These are phyloP conservation scores for Papilio protenor DNA, from an alignment of 2,888 invertebrate species.

Conservation along the genomic window DNA sequence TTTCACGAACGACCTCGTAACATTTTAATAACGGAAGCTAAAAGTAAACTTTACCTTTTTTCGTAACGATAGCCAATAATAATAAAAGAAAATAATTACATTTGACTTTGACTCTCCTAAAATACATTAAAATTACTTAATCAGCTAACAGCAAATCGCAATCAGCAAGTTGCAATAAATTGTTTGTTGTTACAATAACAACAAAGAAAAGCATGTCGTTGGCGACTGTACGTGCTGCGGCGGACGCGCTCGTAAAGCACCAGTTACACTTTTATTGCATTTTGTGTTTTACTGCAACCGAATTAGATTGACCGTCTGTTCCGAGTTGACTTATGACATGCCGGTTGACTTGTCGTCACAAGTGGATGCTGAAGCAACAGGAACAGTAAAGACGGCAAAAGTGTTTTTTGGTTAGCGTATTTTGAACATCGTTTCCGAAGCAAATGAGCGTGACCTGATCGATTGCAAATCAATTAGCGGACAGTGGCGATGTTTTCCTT, in stretches of 20 bases:
- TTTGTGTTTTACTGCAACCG: constrained; percentile 66
- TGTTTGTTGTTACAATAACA: too few relatives aligned
- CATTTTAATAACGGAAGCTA: not conserved
- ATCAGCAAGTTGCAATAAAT: too few relatives aligned
- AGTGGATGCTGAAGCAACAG: not conserved
- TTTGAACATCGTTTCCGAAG: too few relatives aligned
- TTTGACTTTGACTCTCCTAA: too few relatives aligned
- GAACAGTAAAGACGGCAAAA: not conserved
- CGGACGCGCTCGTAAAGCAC: constrained; percentile 58
- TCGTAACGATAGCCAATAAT: too few relatives aligned
- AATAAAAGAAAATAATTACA: constrained; percentile 4
- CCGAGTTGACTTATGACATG: constrained; percentile 22
- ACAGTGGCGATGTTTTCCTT: constrained; percentile 4
- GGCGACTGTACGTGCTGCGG: constrained; percentile 20
- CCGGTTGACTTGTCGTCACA: constrained; percentile 26
- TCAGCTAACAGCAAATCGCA: too few relatives aligned
- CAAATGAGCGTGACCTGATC: too few relatives aligned
- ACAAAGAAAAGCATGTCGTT: not conserved
- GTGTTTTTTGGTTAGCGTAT: not conserved
- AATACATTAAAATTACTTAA: too few relatives aligned
- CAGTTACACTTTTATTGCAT: constrained; percentile 59
- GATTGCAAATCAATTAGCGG: not conserved
- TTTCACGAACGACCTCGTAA: not conserved
- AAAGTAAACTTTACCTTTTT: not conserved
- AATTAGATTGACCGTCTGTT: constrained; percentile 64